phyloP scores from a whole-genome alignment of 2,797 vertebrate species.

The Psittacula derbiana region DNA sequence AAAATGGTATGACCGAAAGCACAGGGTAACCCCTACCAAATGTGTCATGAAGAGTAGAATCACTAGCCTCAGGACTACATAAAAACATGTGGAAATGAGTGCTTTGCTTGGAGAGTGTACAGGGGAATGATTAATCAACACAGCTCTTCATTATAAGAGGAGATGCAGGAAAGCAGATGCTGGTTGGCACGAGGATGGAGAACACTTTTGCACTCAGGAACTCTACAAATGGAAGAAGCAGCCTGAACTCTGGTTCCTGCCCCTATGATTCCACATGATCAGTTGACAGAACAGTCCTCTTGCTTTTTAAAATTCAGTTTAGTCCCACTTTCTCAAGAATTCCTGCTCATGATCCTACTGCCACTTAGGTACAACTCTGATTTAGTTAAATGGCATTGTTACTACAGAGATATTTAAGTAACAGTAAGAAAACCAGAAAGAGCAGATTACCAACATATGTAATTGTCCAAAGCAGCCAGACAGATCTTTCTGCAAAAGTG shows the following conservation, averaged over 20 bases:
- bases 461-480: background rate
- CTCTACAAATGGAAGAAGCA: background rate
- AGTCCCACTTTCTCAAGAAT: background rate
- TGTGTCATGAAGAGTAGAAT: fast-evolving
- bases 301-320: background rate
- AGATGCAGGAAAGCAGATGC: background rate
- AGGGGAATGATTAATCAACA: background rate
- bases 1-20: background rate
- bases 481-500: background rate
- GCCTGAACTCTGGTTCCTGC: background rate
- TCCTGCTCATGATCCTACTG: background rate
- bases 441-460: background rate
- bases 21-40: background rate
- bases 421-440: background rate
- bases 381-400: background rate
- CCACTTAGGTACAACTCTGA: background rate
- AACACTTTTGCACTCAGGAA: background rate
- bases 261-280: background rate
- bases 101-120: background rate
- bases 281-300: background rate
- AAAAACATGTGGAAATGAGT: background rate
- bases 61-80: background rate
- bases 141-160: fast-evolving
- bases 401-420: background rate
- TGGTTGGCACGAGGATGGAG: background rate